A percentile compares a stretch with the other conserved stretches of the same genome.
Evolutionary conservation across 2,888 invertebrate genomes (phyloP).

Genomic region (Amphipoea oculea): DNA sequence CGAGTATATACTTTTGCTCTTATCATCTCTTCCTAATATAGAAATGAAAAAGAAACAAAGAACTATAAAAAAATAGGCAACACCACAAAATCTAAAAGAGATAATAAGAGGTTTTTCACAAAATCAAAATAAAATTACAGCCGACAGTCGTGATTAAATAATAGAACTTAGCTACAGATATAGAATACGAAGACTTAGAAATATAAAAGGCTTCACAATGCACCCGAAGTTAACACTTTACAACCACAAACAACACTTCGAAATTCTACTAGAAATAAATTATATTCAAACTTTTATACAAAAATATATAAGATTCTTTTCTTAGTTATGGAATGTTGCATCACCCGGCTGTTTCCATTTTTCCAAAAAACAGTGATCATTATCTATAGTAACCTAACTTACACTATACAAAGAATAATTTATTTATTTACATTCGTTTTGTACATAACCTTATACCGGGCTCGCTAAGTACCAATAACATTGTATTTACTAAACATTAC

Average conservation of each 20-base stretch:
- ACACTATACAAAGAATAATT: constrained; percentile 78
- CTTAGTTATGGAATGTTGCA: constrained; percentile 78
- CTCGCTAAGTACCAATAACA: constrained; percentile 81
- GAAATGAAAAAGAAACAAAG: constrained; percentile 44
- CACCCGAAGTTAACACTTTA: constrained; percentile 83
- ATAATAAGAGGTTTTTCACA: constrained; percentile 52
- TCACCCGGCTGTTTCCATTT: constrained; percentile 80
- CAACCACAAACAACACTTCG: constrained; percentile 83
- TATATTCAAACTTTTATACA: constrained; percentile 81
- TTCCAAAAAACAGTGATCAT: constrained; percentile 76
- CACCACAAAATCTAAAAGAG: constrained; percentile 46
- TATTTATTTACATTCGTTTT: constrained; percentile 88
- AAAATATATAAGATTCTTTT: constrained; percentile 70
- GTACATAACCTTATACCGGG: constrained; percentile 87
- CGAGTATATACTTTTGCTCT: constrained; percentile 60
- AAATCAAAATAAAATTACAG: constrained; percentile 62
- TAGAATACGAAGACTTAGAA: constrained; percentile 68
- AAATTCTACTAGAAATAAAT: constrained; percentile 89
- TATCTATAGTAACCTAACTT: constrained; percentile 81
- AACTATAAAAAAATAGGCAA: constrained; percentile 29
- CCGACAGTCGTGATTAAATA: constrained; percentile 68
- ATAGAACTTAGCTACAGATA: constrained; percentile 69
- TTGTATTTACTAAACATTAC: constrained; percentile 81
- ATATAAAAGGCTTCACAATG: constrained; percentile 76
- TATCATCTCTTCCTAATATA: constrained; percentile 57